Percentiles rank a stretch among this genome's conserved stretches.
Evolutionary conservation across 2,113 vertebrate genomes (phyloP).

Genomic region (Amphiprion ocellaris): DNA sequence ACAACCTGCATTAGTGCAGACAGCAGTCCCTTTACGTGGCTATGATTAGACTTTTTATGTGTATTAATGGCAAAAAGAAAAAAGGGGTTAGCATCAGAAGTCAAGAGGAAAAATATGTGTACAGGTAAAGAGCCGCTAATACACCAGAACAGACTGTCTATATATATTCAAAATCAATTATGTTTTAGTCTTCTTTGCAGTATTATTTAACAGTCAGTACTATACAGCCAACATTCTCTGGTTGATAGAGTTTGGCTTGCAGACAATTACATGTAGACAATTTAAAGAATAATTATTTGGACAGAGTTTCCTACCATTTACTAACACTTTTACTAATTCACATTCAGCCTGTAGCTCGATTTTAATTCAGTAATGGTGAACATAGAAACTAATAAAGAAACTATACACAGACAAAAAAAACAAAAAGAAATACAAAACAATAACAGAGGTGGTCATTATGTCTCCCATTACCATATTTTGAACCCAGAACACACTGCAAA

Average conservation of each 20-base stretch:
- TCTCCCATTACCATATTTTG: background rate
- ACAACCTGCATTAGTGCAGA: constrained; percentile 20
- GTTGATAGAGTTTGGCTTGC: background rate
- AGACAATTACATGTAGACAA: constrained; percentile 10
- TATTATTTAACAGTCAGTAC: background rate
- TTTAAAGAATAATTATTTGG: background rate
- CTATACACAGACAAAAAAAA: background rate
- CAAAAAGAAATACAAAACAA: constrained; percentile 2
- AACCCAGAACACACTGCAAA: constrained; percentile 4
- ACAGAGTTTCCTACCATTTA: background rate
- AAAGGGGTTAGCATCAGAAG: background rate
- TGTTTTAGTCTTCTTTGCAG: background rate
- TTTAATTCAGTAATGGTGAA: background rate
- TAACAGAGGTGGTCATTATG: background rate
- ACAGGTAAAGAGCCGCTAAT: background rate
- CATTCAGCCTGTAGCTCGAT: background rate
- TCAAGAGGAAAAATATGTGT: background rate
- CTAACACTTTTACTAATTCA: background rate
- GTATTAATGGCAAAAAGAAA: background rate
- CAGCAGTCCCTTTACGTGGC: background rate
- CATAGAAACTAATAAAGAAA: constrained; percentile 1
- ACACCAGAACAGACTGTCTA: background rate
- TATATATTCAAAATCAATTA: background rate
- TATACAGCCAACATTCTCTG: background rate
- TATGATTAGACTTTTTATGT: constrained; percentile 1